Percentiles rank a stretch among this genome's conserved stretches.
Evolutionary conservation across 2,888 invertebrate species (phyloP).

Genomic region (Trichacis sp.): DNA sequence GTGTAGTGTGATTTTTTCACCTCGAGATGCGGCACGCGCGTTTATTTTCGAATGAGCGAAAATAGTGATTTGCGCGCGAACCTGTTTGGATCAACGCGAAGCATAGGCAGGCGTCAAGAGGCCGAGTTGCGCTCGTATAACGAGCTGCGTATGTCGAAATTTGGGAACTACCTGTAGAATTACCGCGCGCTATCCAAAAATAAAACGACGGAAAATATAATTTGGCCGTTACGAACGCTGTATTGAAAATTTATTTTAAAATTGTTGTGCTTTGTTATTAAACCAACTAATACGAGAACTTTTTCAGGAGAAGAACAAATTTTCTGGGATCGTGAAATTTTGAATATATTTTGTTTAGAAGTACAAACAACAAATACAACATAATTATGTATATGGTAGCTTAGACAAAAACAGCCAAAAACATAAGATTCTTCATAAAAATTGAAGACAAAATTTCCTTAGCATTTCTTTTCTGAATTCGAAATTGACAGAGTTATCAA

Average conservation of each 20-base stretch:
- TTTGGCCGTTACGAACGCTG: neutral
- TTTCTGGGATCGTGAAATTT: too few relatives aligned
- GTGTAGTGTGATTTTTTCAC: neutral
- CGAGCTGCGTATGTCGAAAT: slow-evolving; percentile 42
- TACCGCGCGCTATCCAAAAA: slow-evolving; percentile 36
- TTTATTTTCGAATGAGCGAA: slow-evolving; percentile 42
- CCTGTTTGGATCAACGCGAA: slow-evolving; percentile 17
- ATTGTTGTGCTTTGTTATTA: too few relatives aligned
- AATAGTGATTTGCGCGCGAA: slow-evolving; percentile 37
- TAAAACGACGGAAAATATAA: slow-evolving; percentile 3
- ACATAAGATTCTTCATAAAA: too few relatives aligned
- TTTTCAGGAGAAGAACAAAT: too few relatives aligned
- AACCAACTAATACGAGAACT: too few relatives aligned
- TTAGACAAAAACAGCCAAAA: too few relatives aligned
- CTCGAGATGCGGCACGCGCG: slow-evolving; percentile 11
- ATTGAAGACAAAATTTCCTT: too few relatives aligned
- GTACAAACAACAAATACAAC: too few relatives aligned
- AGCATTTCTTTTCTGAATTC: too few relatives aligned
- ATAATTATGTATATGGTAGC: too few relatives aligned
- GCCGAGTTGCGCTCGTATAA: slow-evolving; percentile 50
- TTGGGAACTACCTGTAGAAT: slow-evolving; percentile 42
- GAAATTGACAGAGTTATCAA: too few relatives aligned
- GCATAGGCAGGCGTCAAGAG: slow-evolving; percentile 36
- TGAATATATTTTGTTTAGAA: too few relatives aligned
- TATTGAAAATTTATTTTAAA: neutral